These are phyloP conservation scores for Halictus rubicundus DNA, from an alignment of 1,140 invertebrate genomes.

Conservation along the genomic window DNA sequence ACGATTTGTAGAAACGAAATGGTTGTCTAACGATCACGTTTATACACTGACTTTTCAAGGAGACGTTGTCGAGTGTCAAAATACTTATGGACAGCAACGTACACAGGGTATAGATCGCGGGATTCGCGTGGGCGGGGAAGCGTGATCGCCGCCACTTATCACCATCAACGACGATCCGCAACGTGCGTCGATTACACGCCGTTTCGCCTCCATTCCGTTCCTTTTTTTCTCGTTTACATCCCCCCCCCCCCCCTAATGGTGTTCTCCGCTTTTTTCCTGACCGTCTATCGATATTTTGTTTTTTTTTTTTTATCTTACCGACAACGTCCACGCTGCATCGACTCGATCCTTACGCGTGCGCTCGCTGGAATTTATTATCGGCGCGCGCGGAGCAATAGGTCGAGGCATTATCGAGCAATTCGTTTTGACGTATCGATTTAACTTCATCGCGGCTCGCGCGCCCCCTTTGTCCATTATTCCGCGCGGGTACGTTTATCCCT, in stretches of 20 bases:
- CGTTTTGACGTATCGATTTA: conserved; percentile 43
- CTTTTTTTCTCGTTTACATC: not conserved
- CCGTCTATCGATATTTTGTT: too few relatives aligned
- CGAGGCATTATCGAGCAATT: conserved; percentile 42
- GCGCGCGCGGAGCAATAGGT: not conserved
- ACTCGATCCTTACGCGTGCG: not conserved
- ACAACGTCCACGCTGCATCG: not conserved
- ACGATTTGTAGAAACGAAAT: too few relatives aligned
- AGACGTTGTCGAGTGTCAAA: too few relatives aligned
- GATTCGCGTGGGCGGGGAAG: conserved; percentile 10
- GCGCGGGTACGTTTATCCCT: conserved; percentile 1
- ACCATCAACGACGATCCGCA: conserved; percentile 21
- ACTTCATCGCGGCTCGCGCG: not conserved
- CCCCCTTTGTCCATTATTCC: conserved; percentile 31
- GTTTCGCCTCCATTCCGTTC: not conserved
- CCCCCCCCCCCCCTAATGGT: too few relatives aligned
- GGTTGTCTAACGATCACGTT: too few relatives aligned
- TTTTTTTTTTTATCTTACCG: too few relatives aligned
- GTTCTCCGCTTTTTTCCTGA: not conserved
- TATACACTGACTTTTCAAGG: too few relatives aligned
- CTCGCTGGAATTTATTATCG: conserved; percentile 35
- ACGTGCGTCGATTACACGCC: conserved; percentile 36
- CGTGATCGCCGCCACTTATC: conserved; percentile 36
- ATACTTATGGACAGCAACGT: too few relatives aligned
- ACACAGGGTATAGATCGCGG: not conserved